Conservation (phyloP, 2,113 vertebrate species). For the Trogon surrucura region DNA sequence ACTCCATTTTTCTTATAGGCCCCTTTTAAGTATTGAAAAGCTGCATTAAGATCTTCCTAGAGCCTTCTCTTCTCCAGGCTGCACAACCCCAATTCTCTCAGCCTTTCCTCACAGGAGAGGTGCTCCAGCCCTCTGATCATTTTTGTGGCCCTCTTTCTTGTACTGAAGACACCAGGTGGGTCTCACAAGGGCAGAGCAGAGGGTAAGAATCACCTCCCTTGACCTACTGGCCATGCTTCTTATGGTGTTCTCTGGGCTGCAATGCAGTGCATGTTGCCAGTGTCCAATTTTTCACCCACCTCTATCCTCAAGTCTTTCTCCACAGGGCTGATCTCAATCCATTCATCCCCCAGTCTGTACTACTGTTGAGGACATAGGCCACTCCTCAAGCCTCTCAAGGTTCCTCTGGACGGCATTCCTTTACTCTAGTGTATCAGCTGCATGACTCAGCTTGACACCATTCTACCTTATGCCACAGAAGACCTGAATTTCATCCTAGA, state of each 20-base stretch:
- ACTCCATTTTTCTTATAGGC: background rate
- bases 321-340: background rate
- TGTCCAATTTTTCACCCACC: background rate
- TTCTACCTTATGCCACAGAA: background rate
- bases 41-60: no score
- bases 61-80: background rate
- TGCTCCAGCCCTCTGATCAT: background rate
- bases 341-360: background rate
- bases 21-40: background rate
- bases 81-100: background rate
- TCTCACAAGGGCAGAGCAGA: background rate
- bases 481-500: background rate
- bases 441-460: background rate
- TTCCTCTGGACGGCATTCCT: no score
- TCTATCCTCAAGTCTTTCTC: background rate
- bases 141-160: background rate
- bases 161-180: background rate
- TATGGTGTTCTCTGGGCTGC: background rate
- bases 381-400: background rate
- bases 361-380: background rate
- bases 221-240: rapidly evolving
- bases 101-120: background rate
- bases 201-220: background rate
- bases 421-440: background rate
- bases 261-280: rapidly evolving